Conservation (phyloP, 2,888 invertebrate genomes). For the Melanotus villosus region DNA sequence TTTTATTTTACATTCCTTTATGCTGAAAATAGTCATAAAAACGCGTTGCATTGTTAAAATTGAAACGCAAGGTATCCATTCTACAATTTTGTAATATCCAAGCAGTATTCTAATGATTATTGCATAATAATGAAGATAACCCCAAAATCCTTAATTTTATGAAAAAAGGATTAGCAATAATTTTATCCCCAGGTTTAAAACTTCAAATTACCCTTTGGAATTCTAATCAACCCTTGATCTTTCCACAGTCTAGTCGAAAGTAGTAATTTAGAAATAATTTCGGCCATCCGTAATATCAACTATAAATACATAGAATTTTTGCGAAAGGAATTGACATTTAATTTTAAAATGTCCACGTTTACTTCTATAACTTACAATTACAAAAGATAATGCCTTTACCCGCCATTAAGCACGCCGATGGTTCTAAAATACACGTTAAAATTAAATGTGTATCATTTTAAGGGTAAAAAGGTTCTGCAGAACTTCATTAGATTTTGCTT, state of each 20-base stretch:
- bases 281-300: not conserved
- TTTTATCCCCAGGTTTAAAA: not conserved
- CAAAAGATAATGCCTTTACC: constrained; percentile 20
- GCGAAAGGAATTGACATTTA: constrained; percentile 42
- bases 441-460: constrained; percentile 40
- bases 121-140: too few species aligned
- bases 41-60: too few species aligned
- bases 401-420: constrained; percentile 33
- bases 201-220: not conserved
- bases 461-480: constrained; percentile 12
- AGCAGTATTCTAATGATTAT: too few species aligned
- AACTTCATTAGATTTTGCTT: constrained; percentile 5
- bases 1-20: too few species aligned
- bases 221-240: not conserved
- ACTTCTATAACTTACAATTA: constrained; percentile 22
- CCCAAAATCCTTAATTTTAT: not conserved
- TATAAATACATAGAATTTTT: constrained; percentile 28
- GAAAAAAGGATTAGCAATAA: not conserved
- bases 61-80: too few species aligned
- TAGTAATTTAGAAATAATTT: constrained; percentile 21
- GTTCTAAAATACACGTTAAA: constrained; percentile 29
- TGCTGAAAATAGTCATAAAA: too few species aligned
- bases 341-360: constrained; percentile 25
- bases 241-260: not conserved
- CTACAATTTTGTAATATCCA: too few species aligned